Base-by-base conservation (phyloP, 2,888 invertebrate genomes). In the Volucella bombylans region DNA sequence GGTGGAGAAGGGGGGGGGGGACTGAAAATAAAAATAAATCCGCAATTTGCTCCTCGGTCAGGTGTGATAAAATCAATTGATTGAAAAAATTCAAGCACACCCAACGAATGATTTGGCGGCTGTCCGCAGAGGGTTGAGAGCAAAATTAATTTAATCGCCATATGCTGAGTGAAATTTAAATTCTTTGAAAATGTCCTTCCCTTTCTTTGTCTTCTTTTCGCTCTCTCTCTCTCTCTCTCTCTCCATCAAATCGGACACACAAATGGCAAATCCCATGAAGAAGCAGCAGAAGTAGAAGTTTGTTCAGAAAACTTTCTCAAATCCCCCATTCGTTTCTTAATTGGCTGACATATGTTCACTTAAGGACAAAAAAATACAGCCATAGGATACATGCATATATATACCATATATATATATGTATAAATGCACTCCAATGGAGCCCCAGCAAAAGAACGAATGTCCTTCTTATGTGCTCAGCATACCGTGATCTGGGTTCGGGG, bases 311-410 rank as follows among this genome's bases (percentile, higher is more conserved):
- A 81, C 71, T 85, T 81, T 85, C 62, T 71, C 68, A 52, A 85
- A 85, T 85, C 76, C 72, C 72, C 85, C 72, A 81, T 85, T 85
- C 76, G 71, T 81, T 85, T 68, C 85, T 64, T 85, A 85, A 85
- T 85, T 85, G 85, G 85, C 81, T 85, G 77, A 85, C 85, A 85
- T 85, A 85, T 85, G 81, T 85, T 85, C 85, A 64, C 68, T 81
- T 72, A 62, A 71, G 59, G 68, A 67, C 67, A 77, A 68, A 41
- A 45, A n/a, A 55, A 38, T 39, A 41, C 4, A 12, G 49, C 11
- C 39, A 49, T 23, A n/a, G n/a, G n/a, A n/a, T n/a, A n/a, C n/a
- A 6, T 31, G 6, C 31, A 31, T 31, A 6, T 3, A 23, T 2
- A 23, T 3, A n/a, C n/a, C n/a, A n/a, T n/a, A 23, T 2, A 23